Conservation (phyloP, 2,888 invertebrate genomes). For the Eulithis prunata region DNA sequence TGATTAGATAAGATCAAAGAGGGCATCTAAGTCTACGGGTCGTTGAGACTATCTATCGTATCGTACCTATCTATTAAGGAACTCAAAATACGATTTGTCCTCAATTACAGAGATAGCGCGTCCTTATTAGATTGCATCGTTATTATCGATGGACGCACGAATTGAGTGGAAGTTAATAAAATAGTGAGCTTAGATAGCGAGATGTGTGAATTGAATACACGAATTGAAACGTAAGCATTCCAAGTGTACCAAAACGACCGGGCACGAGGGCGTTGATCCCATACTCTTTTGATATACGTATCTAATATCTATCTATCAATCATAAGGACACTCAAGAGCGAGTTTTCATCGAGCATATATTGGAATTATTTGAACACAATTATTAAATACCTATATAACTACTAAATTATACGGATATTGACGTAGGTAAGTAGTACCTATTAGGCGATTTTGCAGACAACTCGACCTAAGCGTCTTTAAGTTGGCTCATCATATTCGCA, state of each 20-base stretch:
- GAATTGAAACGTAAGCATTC: slow-evolving; percentile 67
- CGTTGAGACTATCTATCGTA: slow-evolving; percentile 44
- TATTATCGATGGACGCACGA: slow-evolving; percentile 16
- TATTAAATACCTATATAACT: no score
- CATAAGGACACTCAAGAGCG: slow-evolving; percentile 30
- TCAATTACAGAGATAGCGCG: slow-evolving; percentile 56
- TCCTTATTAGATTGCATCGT: slow-evolving; percentile 50
- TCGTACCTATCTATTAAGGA: slow-evolving; percentile 60
- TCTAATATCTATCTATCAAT: slow-evolving; percentile 36
- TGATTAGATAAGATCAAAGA: slow-evolving; percentile 50
- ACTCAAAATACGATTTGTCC: slow-evolving; percentile 55
- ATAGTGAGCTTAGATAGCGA: slow-evolving; percentile 34
- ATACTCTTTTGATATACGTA: slow-evolving; percentile 51
- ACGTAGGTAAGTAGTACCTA: slow-evolving; percentile 2
- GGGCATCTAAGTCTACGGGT: slow-evolving; percentile 36
- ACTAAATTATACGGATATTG: background rate
- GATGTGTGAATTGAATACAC: slow-evolving; percentile 46
- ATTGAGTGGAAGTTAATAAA: slow-evolving; percentile 33
- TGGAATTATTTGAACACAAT: no score
- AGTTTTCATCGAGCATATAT: slow-evolving; percentile 21
- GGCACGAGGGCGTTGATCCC: slow-evolving; percentile 73
- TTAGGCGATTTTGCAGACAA: slow-evolving; percentile 41
- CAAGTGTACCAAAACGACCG: slow-evolving; percentile 60
- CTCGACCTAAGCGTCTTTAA: slow-evolving; percentile 62
- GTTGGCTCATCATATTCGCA: slow-evolving; percentile 64